Evolutionary conservation across 2,113 vertebrate genomes (phyloP).

Genomic region (Asarcornis scutulata): DNA sequence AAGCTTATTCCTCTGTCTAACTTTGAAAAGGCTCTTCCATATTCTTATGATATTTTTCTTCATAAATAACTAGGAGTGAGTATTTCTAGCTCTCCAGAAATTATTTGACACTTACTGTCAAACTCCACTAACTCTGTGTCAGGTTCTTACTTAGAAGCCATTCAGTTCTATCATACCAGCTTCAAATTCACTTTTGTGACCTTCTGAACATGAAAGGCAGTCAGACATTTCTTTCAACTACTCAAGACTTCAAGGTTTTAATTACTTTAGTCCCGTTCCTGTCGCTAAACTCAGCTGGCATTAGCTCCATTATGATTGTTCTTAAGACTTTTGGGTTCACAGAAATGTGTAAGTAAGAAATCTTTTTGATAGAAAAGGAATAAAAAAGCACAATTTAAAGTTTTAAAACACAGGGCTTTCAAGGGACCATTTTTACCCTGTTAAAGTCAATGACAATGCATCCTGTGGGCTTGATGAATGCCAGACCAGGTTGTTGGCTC

Average conservation of each 20-base stretch:
- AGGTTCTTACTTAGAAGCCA: background rate
- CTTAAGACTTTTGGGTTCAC: background rate
- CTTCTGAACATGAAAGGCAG: background rate
- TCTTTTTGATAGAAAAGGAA: background rate
- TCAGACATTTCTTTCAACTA: background rate
- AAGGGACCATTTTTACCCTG: background rate
- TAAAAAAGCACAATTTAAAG: background rate
- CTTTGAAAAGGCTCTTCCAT: background rate
- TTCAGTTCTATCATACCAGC: background rate
- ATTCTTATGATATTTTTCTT: background rate
- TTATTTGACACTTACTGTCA: background rate
- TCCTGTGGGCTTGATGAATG: background rate
- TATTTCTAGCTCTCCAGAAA: background rate
- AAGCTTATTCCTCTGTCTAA: background rate
- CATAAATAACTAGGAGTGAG: conserved; percentile 2
- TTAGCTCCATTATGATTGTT: background rate
- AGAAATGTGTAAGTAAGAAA: background rate
- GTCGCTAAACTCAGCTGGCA: background rate
- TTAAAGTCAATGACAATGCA: background rate
- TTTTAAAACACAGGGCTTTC: background rate
- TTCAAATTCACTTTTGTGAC: conserved; percentile 27
- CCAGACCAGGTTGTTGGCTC: background rate
- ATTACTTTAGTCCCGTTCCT: background rate
- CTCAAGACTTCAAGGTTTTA: background rate
- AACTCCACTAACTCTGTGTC: background rate